A percentile compares a stretch with the other conserved stretches of the same genome.
phyloP scores from a whole-genome alignment of 1,140 invertebrate genomes.

The Brachionus paranguensis region DNA sequence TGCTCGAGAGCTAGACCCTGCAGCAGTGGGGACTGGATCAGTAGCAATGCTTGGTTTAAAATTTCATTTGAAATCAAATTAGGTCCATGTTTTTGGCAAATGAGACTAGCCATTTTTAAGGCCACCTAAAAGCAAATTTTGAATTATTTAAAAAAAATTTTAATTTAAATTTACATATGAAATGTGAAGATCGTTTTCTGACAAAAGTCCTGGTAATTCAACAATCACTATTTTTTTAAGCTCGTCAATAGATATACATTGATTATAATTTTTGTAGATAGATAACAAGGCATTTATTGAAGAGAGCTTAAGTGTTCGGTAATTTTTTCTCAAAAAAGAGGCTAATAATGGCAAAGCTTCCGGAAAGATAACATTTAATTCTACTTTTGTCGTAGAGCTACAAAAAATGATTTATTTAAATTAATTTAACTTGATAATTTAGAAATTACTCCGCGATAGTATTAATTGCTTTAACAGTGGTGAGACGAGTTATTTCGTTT shows the following conservation, averaged over 20 bases:
- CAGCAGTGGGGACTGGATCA: constrained; percentile 82
- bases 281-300: constrained; percentile 84
- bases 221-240: constrained; percentile 67
- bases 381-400: not conserved
- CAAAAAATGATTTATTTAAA: not conserved
- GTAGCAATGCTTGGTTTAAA: constrained; percentile 74
- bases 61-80: constrained; percentile 58
- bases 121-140: constrained; percentile 51
- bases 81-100: constrained; percentile 54
- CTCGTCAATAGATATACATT: constrained; percentile 57
- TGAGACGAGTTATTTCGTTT: constrained; percentile 92
- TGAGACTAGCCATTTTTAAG: constrained; percentile 56
- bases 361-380: constrained; percentile 55
- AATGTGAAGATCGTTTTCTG: constrained; percentile 88
- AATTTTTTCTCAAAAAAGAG: constrained; percentile 91
- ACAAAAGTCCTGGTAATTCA: constrained; percentile 80
- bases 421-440: not conserved
- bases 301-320: constrained; percentile 82
- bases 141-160: not conserved
- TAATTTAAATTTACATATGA: constrained; percentile 66
- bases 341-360: constrained; percentile 85
- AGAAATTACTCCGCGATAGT: constrained; percentile 69
- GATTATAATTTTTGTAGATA: constrained; percentile 75
- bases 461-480: constrained; percentile 88
- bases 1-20: constrained; percentile 76